Conservation (phyloP, 2,113 vertebrate genomes). For the Dinomys branickii region DNA sequence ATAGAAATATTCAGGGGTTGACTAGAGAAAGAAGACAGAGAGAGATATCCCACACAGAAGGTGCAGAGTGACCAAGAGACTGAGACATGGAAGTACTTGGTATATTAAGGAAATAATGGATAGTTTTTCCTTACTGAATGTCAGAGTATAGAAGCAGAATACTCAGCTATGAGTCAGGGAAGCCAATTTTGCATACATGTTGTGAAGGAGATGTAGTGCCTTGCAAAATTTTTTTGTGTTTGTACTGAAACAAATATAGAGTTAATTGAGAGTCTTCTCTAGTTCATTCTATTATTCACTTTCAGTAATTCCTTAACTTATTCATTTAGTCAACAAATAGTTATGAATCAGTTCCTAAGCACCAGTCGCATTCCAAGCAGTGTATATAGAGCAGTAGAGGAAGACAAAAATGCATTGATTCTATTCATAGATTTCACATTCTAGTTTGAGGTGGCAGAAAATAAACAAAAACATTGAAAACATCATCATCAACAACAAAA, state of each 20-base stretch:
- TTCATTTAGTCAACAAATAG: background rate
- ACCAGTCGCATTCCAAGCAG: background rate
- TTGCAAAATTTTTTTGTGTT: background rate
- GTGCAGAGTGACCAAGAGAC: conserved; percentile 13
- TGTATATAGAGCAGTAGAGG: background rate
- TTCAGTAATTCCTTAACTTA: background rate
- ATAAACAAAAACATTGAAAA: background rate
- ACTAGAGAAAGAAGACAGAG: conserved; percentile 39
- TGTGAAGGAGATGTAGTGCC: background rate
- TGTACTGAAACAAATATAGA: background rate
- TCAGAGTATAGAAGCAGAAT: background rate
- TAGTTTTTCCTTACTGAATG: background rate
- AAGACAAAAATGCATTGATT: background rate
- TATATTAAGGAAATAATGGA: background rate
- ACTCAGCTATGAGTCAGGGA: background rate
- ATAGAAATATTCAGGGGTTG: conserved; percentile 21
- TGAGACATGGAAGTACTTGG: background rate
- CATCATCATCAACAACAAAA: background rate
- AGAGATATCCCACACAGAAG: conserved; percentile 1
- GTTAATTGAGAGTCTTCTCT: background rate
- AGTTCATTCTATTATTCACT: background rate
- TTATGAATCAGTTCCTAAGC: background rate
- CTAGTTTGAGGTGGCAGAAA: background rate
- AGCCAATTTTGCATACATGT: background rate
- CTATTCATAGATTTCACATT: background rate